A percentile compares a stretch with the other conserved stretches of the same genome.
phyloP scores from a whole-genome alignment of 2,113 vertebrate species.

The Mesoclemmys tuberculata region DNA sequence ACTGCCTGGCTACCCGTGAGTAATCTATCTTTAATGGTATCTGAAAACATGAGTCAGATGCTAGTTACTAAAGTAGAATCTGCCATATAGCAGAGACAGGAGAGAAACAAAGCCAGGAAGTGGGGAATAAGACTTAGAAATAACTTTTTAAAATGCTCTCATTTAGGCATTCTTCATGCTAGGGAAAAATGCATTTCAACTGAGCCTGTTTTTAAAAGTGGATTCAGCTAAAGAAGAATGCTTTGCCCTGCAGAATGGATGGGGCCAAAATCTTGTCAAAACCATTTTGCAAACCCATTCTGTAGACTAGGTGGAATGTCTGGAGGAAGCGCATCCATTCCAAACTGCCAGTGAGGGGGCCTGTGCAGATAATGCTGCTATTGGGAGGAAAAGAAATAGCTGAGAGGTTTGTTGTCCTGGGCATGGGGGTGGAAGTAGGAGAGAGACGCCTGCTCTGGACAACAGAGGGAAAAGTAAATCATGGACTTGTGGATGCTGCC shows the following conservation, averaged over 20 bases:
- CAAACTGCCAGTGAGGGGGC: not conserved
- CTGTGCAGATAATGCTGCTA: not conserved
- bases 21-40: constrained; percentile 58
- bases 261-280: not conserved
- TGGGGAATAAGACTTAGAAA: not conserved
- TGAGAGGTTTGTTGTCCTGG: not conserved
- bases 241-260: not conserved
- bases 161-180: not conserved
- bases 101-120: not conserved
- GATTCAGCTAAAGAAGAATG: not conserved
- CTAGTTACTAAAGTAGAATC: constrained; percentile 42
- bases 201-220: not conserved
- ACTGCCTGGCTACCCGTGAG: constrained; percentile 53
- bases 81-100: not conserved
- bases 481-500: not conserved
- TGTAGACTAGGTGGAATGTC: not conserved
- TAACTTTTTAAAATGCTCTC: not conserved
- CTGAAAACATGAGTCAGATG: constrained; percentile 56
- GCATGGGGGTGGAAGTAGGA: not conserved
- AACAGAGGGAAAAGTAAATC: not conserved
- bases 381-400: not conserved
- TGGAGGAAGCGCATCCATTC: not conserved
- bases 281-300: not conserved
- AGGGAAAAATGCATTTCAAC: not conserved
- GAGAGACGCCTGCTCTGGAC: not conserved